These are phyloP conservation scores for Macrophya annulata DNA, from an alignment of 2,888 invertebrate genomes.

Conservation along the genomic window DNA sequence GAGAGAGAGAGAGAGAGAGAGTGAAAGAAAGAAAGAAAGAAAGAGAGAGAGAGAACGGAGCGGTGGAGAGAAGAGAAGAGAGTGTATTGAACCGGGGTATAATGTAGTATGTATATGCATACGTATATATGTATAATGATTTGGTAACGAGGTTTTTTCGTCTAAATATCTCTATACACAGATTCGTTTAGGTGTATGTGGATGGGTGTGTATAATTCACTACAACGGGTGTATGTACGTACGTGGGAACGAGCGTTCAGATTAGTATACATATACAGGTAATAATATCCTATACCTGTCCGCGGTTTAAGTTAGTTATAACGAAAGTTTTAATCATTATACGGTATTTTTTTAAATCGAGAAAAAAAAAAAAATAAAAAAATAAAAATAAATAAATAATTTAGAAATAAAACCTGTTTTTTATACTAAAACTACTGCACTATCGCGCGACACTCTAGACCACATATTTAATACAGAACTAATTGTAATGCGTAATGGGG, in stretches of 20 bases:
- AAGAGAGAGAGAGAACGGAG: neutral
- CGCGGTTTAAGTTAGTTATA: neutral
- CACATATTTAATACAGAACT: neutral
- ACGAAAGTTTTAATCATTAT: neutral
- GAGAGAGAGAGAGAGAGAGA: too few relatives aligned
- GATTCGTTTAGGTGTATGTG: neutral
- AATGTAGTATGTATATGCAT: neutral
- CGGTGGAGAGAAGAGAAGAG: neutral
- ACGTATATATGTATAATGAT: neutral
- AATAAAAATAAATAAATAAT: neutral
- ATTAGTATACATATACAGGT: neutral
- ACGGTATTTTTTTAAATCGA: neutral
- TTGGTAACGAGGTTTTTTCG: neutral
- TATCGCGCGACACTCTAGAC: neutral
- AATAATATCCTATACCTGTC: neutral
- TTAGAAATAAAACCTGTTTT: constrained; percentile 10
- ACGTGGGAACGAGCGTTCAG: neutral
- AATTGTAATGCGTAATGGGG: neutral
- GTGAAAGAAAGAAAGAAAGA: neutral
- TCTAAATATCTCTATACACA: neutral
- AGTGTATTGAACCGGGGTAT: constrained; percentile 24
- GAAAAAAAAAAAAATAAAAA: neutral
- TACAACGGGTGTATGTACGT: too few relatives aligned
- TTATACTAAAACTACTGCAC: neutral
- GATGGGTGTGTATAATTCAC: too few relatives aligned